A percentile compares a stretch with the other conserved stretches of the same genome.
Evolutionary conservation across 23 tunicate species (phyloP).

Genomic region (Botrylloides violaceus): DNA sequence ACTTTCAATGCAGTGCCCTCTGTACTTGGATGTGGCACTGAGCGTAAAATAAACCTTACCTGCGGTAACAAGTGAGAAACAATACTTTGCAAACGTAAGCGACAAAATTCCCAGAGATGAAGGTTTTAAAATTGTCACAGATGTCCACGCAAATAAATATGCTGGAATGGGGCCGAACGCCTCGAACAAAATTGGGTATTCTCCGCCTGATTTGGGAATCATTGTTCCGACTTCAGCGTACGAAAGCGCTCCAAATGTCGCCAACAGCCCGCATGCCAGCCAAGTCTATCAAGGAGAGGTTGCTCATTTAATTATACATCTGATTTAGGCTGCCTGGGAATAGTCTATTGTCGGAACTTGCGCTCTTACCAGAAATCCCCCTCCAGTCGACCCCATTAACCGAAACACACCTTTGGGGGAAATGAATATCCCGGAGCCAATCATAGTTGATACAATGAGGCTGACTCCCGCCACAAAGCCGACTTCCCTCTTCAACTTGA

Average conservation of each 20-base stretch:
- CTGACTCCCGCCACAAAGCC: slow-evolving; percentile 68
- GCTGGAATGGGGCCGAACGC: slow-evolving; percentile 94
- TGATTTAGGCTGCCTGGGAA: background rate
- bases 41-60: background rate
- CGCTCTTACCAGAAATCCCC: slow-evolving; percentile 56
- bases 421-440: slow-evolving; percentile 95
- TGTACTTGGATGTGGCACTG: no score
- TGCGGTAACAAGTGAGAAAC: slow-evolving; percentile 49
- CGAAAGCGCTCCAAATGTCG: slow-evolving; percentile 88
- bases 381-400: slow-evolving; percentile 66
- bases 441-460: slow-evolving; percentile 83
- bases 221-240: slow-evolving; percentile 97
- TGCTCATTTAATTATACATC: no score
- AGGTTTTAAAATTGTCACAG: slow-evolving; percentile 77
- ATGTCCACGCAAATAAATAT: slow-evolving; percentile 96
- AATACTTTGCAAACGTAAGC: slow-evolving; percentile 86
- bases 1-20: no score
- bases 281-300: no score
- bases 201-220: slow-evolving; percentile 99
- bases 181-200: slow-evolving; percentile 84
- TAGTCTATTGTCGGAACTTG: background rate
- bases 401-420: slow-evolving; percentile 95
- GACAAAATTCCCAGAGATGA: slow-evolving; percentile 80
- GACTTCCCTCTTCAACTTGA: slow-evolving; percentile 80
- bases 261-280: slow-evolving; percentile 78